Percentiles rank a stretch among this genome's conserved stretches.
These are phyloP conservation scores for Vespertilio murinus DNA, from an alignment of 2,797 vertebrate genomes.

Conservation along the genomic window DNA sequence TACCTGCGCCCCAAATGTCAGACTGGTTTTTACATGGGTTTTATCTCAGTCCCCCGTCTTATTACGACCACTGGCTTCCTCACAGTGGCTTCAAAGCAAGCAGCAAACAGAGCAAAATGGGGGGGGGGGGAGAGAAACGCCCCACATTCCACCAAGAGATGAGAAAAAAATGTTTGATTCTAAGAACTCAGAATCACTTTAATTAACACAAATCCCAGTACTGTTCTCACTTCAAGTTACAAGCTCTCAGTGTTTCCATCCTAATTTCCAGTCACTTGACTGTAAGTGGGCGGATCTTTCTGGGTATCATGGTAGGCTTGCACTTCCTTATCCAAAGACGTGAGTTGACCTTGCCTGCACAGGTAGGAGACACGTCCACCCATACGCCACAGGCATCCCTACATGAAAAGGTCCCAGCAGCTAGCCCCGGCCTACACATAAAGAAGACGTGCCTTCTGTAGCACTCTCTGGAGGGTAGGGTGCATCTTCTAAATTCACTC, in stretches of 20 bases:
- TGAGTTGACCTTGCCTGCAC: neutral
- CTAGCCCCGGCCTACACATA: neutral
- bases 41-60: neutral
- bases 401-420: neutral
- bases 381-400: neutral
- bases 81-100: conserved; percentile 14
- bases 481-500: neutral
- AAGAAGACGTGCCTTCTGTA: neutral
- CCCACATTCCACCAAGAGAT: neutral
- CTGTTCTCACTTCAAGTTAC: neutral
- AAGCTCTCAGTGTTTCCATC: neutral
- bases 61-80: neutral
- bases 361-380: neutral
- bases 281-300: neutral
- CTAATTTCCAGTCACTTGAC: conserved; percentile 4
- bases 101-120: neutral
- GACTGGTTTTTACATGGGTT: neutral
- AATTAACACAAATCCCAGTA: neutral
- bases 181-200: conserved; percentile 5
- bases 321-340: neutral
- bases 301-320: neutral
- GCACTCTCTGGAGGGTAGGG: neutral
- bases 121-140: too few relatives aligned
- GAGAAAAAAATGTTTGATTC: neutral
- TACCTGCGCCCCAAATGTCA: neutral